A percentile compares a stretch with the other conserved stretches of the same genome.
These are phyloP conservation scores for Psittacula derbiana DNA, from an alignment of 2,797 vertebrate genomes.

Conservation along the genomic window DNA sequence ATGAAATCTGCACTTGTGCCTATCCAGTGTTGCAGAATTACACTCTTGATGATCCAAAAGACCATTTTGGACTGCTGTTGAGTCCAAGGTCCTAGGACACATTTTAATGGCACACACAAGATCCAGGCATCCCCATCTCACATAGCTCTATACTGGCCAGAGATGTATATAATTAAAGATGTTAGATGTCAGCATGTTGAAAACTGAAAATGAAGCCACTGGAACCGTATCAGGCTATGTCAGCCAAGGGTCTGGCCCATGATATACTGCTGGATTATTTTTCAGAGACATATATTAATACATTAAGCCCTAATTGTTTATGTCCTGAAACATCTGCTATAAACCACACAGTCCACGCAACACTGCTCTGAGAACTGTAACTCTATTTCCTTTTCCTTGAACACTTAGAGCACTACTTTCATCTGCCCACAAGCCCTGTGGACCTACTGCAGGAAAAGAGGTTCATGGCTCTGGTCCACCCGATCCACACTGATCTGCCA, in stretches of 20 bases:
- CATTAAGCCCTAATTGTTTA: not conserved
- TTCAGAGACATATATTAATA: not conserved
- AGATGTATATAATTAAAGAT: not conserved
- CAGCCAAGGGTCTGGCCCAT: not conserved
- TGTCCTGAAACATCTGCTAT: not conserved
- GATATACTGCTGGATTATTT: not conserved
- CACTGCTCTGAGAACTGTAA: not conserved
- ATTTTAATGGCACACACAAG: not conserved
- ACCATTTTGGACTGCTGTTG: not conserved
- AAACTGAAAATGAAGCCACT: slow-evolving; percentile 1
- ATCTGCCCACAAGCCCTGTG: not conserved
- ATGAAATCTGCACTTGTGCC: not conserved
- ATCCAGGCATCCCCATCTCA: not conserved
- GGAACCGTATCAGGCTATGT: not conserved
- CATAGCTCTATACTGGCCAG: not conserved
- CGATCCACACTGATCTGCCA: not conserved
- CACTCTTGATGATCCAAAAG: not conserved
- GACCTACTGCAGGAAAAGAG: not conserved
- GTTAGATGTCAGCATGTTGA: not conserved
- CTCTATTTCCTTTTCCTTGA: not conserved
- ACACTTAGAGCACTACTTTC: not conserved
- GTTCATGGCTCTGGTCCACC: not conserved
- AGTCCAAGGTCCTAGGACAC: not conserved
- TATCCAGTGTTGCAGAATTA: not conserved
- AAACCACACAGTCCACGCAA: not conserved